A percentile compares a stretch with the other conserved stretches of the same genome.
phyloP scores from a whole-genome alignment of 2,888 invertebrate genomes.

The Coremacera marginata region DNA sequence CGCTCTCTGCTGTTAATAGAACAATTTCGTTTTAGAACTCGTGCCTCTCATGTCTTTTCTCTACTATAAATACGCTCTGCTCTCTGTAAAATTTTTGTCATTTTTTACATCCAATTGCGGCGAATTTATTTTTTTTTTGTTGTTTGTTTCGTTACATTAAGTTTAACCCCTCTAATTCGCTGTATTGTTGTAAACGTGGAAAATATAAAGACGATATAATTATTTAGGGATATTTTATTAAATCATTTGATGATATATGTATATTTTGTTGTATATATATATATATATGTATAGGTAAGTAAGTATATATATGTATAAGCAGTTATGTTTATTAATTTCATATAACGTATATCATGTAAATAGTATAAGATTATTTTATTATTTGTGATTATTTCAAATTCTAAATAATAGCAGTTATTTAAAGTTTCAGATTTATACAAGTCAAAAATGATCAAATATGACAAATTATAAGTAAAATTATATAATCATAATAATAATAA shows the following conservation, averaged over 20 bases:
- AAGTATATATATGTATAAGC: constrained; percentile 1
- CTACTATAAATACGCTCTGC: too few species aligned
- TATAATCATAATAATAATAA: constrained; percentile 10
- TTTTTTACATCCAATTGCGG: too few species aligned
- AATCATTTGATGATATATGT: constrained; percentile 38
- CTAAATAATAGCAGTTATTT: constrained; percentile 12
- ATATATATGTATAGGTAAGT: constrained; percentile 13
- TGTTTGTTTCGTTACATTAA: too few species aligned
- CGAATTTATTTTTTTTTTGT: too few species aligned
- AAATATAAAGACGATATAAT: too few species aligned
- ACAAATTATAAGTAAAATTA: constrained; percentile 8
- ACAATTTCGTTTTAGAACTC: too few species aligned
- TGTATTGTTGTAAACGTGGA: too few species aligned
- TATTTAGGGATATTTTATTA: constrained; percentile 27
- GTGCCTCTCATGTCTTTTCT: too few species aligned
- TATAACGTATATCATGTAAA: constrained; percentile 15
- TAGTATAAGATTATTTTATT: neutral
- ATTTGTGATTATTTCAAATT: constrained; percentile 9
- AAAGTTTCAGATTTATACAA: constrained; percentile 27
- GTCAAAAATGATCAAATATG: constrained; percentile 1
- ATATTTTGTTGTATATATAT: neutral
- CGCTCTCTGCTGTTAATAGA: too few species aligned
- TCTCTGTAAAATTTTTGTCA: too few species aligned
- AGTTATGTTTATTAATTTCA: constrained; percentile 11
- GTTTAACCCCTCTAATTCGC: too few species aligned